These are phyloP conservation scores for Drosophila lacteicornis DNA, from an alignment of 1,140 invertebrate genomes.

Conservation along the genomic window DNA sequence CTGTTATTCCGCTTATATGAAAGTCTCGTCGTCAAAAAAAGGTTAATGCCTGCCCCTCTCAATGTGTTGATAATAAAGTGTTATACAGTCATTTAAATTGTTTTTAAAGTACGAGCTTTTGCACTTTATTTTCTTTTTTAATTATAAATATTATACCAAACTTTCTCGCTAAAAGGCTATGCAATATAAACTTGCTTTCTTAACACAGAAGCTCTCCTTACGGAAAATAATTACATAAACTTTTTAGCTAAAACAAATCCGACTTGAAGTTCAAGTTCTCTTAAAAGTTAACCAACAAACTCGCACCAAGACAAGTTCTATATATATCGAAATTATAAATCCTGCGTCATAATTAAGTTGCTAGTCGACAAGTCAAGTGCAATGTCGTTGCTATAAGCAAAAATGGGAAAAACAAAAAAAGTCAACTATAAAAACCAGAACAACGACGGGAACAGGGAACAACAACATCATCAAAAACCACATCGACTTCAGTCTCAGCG, in stretches of 20 bases:
- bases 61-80: constrained; percentile 3
- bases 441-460: constrained; percentile 1
- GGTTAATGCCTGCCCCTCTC: not conserved
- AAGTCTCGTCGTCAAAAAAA: not conserved
- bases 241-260: constrained; percentile 1
- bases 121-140: not conserved
- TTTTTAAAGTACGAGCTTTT: not conserved
- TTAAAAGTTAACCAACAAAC: constrained; percentile 13
- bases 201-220: too few relatives aligned
- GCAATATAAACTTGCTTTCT: not conserved
- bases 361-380: constrained; percentile 31
- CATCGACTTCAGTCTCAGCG: constrained; percentile 7
- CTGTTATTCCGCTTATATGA: not conserved
- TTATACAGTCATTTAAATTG: not conserved
- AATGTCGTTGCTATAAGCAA: constrained; percentile 24
- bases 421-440: constrained; percentile 40
- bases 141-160: not conserved
- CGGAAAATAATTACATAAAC: constrained; percentile 6
- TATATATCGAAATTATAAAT: constrained; percentile 18
- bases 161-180: not conserved
- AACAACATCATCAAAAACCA: constrained; percentile 14
- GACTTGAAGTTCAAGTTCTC: constrained; percentile 14
- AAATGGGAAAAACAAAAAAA: constrained; percentile 7
- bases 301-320: constrained; percentile 10
- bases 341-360: constrained; percentile 8